A percentile compares a stretch with the other conserved stretches of the same genome.
Evolutionary conservation across 2,888 invertebrate genomes (phyloP).

Genomic region (Tipula confusa): DNA sequence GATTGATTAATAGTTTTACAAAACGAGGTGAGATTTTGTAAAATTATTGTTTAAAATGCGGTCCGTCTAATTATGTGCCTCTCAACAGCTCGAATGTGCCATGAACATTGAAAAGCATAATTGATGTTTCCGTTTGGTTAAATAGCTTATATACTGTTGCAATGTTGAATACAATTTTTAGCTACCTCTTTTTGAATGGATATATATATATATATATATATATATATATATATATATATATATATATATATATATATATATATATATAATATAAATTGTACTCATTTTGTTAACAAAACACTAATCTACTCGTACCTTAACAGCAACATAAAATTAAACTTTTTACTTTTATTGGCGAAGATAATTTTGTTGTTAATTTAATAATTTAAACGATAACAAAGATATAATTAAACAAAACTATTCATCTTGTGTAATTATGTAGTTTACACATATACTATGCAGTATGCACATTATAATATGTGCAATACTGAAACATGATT

Average conservation of each 20-base stretch:
- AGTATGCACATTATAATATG: no score
- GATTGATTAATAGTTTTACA: background rate
- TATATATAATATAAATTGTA: no score
- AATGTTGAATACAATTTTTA: background rate
- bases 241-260: no score
- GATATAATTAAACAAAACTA: background rate
- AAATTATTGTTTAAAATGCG: background rate
- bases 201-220: background rate
- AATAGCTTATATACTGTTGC: background rate
- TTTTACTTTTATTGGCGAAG: background rate
- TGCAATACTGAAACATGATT: background rate
- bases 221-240: no score
- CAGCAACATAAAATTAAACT: background rate
- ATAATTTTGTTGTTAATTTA: background rate
- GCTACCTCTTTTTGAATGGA: background rate
- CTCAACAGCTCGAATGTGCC: background rate
- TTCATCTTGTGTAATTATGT: background rate
- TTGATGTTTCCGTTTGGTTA: background rate
- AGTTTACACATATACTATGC: background rate
- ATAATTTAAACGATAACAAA: background rate
- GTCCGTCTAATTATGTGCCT: background rate
- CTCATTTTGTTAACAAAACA: background rate
- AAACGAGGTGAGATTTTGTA: background rate
- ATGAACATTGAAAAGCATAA: background rate
- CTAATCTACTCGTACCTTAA: no score